A percentile compares a stretch with the other conserved stretches of the same genome.
These are phyloP conservation scores for Micromussa lordhowensis DNA, from an alignment of 92 coral and sea anemone species.

Conservation along the genomic window DNA sequence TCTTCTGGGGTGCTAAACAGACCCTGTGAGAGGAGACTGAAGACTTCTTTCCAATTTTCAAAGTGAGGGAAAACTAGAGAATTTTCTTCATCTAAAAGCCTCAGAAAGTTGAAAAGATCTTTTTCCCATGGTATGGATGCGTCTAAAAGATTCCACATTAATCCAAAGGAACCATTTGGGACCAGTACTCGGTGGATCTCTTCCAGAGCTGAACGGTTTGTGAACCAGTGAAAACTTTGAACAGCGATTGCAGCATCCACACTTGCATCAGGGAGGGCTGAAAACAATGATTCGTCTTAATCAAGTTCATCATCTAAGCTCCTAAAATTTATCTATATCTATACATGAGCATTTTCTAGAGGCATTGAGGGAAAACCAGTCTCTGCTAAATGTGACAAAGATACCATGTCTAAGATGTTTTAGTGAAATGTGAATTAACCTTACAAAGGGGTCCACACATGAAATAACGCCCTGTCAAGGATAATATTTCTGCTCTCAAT, in stretches of 20 bases:
- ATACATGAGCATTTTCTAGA: too few species aligned
- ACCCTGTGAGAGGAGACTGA: neutral
- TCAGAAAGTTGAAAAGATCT: neutral
- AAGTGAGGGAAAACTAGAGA: neutral
- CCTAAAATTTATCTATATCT: too few species aligned
- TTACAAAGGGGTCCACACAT: too few species aligned
- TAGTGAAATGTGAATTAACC: too few species aligned
- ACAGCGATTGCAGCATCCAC: constrained; percentile 25
- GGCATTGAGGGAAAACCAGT: too few species aligned
- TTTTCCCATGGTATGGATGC: neutral
- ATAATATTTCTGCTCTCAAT: too few species aligned
- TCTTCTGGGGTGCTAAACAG: constrained; percentile 25
- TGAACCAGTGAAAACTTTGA: constrained; percentile 25
- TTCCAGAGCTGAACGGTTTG: constrained; percentile 12
- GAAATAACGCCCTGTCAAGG: too few species aligned
- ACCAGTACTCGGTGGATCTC: constrained; percentile 22
- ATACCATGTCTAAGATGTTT: too few species aligned
- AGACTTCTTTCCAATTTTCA: constrained; percentile 14
- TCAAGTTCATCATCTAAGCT: too few species aligned
- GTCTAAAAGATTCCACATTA: constrained; percentile 1
- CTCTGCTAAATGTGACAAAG: too few species aligned
- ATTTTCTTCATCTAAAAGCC: neutral
- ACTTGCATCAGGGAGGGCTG: constrained; percentile 32
- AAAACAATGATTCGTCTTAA: too few species aligned
- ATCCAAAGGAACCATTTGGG: constrained; percentile 6